Evolutionary conservation across 1,140 invertebrate genomes (phyloP).

Genomic region (Meloidogyne hapla): DNA sequence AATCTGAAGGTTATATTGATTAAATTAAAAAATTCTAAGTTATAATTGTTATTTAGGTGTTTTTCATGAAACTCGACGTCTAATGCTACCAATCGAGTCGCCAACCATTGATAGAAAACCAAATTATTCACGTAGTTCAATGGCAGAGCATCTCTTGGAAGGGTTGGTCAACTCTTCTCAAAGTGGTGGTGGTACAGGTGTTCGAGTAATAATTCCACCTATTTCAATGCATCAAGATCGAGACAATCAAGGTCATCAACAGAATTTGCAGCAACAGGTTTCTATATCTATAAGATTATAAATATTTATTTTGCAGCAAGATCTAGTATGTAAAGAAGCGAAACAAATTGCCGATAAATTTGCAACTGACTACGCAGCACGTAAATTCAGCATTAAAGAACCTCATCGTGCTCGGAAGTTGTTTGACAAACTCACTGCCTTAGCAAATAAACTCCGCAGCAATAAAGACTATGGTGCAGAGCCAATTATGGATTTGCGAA

Average conservation of each 20-base stretch:
- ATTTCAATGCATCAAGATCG: slow-evolving; percentile 20
- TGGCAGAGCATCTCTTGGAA: slow-evolving; percentile 25
- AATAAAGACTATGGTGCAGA: slow-evolving; percentile 42
- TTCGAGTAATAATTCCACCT: slow-evolving; percentile 24
- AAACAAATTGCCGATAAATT: slow-evolving; percentile 32
- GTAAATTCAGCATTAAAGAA: slow-evolving; percentile 34
- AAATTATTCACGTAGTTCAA: slow-evolving; percentile 5
- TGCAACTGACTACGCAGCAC: slow-evolving; percentile 1
- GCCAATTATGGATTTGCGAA: slow-evolving; percentile 41
- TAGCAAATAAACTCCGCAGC: slow-evolving; percentile 25
- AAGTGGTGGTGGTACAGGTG: neutral
- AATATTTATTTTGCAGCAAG: slow-evolving; percentile 14
- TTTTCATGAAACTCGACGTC: slow-evolving; percentile 36
- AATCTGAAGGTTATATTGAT: slow-evolving; percentile 49
- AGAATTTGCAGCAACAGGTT: slow-evolving; percentile 22
- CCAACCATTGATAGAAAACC: slow-evolving; percentile 22
- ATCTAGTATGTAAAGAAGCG: slow-evolving; percentile 23
- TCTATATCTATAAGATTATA: neutral
- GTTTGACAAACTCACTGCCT: slow-evolving; percentile 23
- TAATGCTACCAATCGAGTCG: slow-evolving; percentile 15
- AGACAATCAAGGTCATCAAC: neutral
- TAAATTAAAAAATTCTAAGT: slow-evolving; percentile 4
- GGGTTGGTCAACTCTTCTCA: slow-evolving; percentile 4
- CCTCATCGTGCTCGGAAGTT: slow-evolving; percentile 13
- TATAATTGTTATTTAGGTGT: slow-evolving; percentile 27